These are phyloP conservation scores for Gallinago undulata DNA, from an alignment of 2,113 vertebrate species.

Conservation along the genomic window DNA sequence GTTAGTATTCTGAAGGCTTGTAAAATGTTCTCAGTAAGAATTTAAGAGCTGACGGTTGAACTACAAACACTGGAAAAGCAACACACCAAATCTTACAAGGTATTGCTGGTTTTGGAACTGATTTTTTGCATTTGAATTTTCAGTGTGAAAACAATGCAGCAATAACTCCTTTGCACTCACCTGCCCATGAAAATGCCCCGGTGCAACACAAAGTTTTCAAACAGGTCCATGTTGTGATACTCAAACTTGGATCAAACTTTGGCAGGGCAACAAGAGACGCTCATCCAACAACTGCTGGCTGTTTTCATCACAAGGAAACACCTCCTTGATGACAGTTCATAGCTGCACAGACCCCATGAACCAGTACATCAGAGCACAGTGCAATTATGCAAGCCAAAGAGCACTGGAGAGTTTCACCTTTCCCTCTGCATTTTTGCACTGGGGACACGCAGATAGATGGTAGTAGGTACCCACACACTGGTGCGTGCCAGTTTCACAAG, in stretches of 20 bases:
- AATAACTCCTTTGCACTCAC: not conserved
- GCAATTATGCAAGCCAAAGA: not conserved
- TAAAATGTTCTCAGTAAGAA: not conserved
- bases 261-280: not conserved
- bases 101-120: not conserved
- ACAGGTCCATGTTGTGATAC: not conserved
- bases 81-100: rapidly evolving
- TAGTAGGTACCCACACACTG: not conserved
- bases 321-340: not conserved
- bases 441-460: not conserved
- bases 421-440: not conserved
- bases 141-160: not conserved
- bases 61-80: not conserved
- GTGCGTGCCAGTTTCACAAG: not conserved
- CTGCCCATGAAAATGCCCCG: not conserved
- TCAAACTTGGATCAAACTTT: not conserved
- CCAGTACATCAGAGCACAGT: not conserved
- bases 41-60: not conserved
- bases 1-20: not conserved
- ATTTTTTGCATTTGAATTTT: not conserved
- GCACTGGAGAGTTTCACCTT: not conserved
- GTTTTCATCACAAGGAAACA: not conserved
- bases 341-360: not conserved
- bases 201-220: not conserved
- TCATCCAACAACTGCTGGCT: not conserved